Conservation (phyloP, 2,888 invertebrate genomes). For the Aphrophora alni region DNA sequence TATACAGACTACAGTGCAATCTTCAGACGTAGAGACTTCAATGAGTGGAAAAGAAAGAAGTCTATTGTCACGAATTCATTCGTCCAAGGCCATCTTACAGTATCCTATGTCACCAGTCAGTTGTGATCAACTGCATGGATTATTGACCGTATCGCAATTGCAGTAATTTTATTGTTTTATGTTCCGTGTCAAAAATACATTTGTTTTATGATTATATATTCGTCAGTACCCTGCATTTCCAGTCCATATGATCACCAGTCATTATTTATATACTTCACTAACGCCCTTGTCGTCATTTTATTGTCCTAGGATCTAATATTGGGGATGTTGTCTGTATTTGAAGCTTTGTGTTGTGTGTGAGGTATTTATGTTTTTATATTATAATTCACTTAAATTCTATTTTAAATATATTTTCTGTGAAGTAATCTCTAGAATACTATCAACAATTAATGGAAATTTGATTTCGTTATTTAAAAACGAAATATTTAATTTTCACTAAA, state of each 20-base stretch:
- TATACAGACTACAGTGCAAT: background rate
- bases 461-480: too few relatives aligned
- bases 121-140: background rate
- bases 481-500: too few relatives aligned
- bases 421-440: too few relatives aligned
- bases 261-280: background rate
- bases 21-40: background rate
- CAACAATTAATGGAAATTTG: too few relatives aligned
- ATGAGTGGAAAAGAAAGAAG: background rate
- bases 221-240: background rate
- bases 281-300: background rate
- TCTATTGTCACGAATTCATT: background rate
- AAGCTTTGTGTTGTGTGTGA: too few relatives aligned
- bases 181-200: background rate
- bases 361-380: too few relatives aligned
- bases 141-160: background rate
- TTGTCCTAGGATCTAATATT: background rate
- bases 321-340: too few relatives aligned
- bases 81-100: background rate
- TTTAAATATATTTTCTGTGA: too few relatives aligned
- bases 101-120: background rate
- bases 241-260: background rate
- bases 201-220: background rate
- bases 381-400: too few relatives aligned
- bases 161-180: background rate